phyloP scores from a whole-genome alignment of 2,888 invertebrate genomes.

The Melitaea athalia region DNA sequence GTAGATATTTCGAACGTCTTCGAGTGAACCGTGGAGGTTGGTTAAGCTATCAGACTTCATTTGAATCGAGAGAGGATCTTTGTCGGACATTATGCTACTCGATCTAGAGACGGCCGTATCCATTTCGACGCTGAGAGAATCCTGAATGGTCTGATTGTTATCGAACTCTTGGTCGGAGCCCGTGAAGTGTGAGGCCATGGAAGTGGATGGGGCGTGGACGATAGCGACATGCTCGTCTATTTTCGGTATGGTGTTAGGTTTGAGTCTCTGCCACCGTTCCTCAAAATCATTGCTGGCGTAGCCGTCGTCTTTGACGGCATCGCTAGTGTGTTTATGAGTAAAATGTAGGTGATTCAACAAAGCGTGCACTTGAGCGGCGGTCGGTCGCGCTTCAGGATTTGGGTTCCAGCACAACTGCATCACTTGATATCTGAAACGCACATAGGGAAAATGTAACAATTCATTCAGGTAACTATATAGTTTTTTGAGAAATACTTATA shows the following conservation, averaged over 20 bases:
- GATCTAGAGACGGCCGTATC: conserved; percentile 69
- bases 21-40: conserved; percentile 87
- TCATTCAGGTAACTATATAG: not conserved
- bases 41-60: conserved; percentile 81
- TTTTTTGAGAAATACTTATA: not conserved
- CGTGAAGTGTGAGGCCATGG: conserved; percentile 61
- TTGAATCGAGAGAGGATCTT: conserved; percentile 66
- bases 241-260: conserved; percentile 84
- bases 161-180: conserved; percentile 63
- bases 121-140: conserved; percentile 63
- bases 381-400: conserved; percentile 56
- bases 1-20: conserved; percentile 79
- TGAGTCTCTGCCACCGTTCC: conserved; percentile 87
- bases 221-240: conserved; percentile 80
- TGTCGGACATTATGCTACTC: conserved; percentile 73
- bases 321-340: conserved; percentile 53
- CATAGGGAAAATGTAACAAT: not conserved
- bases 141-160: conserved; percentile 53
- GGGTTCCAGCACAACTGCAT: conserved; percentile 88
- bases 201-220: conserved; percentile 69
- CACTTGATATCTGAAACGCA: conserved; percentile 82
- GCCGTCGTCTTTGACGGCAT: conserved; percentile 50
- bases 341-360: conserved; percentile 69
- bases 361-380: conserved; percentile 67
- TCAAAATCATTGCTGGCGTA: conserved; percentile 83